A percentile compares a stretch with the other conserved stretches of the same genome.
Evolutionary conservation across 2,113 vertebrate species (phyloP).

Genomic region (Oostethus manadensis): DNA sequence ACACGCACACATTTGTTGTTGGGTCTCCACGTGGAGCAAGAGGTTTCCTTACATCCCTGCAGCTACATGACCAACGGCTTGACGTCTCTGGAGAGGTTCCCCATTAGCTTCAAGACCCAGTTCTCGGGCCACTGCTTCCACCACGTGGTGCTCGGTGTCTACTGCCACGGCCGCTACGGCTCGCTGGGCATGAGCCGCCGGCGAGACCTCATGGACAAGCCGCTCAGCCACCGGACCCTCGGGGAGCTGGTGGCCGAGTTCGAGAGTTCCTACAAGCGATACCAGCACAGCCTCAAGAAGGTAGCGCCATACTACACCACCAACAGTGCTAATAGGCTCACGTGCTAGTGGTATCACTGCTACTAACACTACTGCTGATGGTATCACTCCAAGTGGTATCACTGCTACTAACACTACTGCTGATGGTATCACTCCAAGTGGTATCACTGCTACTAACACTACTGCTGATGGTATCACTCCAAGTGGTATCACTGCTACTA

Average conservation of each 20-base stretch:
- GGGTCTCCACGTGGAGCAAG: no score
- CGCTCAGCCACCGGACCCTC: conserved; percentile 84
- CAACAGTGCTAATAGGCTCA: no score
- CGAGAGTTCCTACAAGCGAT: conserved; percentile 91
- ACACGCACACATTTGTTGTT: no score
- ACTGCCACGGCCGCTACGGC: conserved; percentile 88
- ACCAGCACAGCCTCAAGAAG: conserved; percentile 92
- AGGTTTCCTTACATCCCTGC: conserved; percentile 39
- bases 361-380: no score
- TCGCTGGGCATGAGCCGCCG: conserved; percentile 93
- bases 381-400: no score
- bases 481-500: no score
- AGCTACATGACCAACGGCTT: conserved; percentile 96
- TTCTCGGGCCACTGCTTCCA: conserved; percentile 96
- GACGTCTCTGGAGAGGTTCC: conserved; percentile 88
- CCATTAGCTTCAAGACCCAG: conserved; percentile 98
- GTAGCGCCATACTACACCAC: conserved; percentile 4
- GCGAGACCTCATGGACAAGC: conserved; percentile 93
- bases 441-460: no score
- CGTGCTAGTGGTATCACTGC: no score
- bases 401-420: no score
- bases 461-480: no score
- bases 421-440: no score
- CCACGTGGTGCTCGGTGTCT: conserved; percentile 92
- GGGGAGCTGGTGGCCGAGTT: conserved; percentile 95